These are phyloP conservation scores for Hylaea fasciaria DNA, from an alignment of 2,888 invertebrate genomes.

Conservation along the genomic window DNA sequence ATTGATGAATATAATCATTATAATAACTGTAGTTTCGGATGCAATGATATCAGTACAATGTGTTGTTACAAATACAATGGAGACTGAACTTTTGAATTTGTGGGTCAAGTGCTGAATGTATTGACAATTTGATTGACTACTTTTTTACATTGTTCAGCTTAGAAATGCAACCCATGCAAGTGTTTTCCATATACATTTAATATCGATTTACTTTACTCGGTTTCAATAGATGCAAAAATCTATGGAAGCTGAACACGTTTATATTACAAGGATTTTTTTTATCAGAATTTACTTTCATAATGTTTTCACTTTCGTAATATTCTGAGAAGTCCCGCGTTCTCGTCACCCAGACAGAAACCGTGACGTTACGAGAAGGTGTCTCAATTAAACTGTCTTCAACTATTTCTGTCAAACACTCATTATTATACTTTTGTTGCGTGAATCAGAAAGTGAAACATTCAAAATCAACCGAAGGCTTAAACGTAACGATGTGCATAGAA, in stretches of 20 bases:
- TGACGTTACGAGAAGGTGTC: constrained; percentile 20
- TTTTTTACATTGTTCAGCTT: neutral
- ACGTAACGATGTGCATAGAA: too few species aligned
- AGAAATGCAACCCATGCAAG: too few species aligned
- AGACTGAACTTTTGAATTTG: constrained; percentile 19
- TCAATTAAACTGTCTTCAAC: constrained; percentile 62
- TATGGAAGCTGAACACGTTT: constrained; percentile 1
- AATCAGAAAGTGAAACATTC: too few species aligned
- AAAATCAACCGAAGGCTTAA: too few species aligned
- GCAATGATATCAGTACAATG: constrained; percentile 26
- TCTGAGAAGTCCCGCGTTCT: constrained; percentile 50
- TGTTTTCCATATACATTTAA: too few species aligned
- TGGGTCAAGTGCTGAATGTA: constrained; percentile 22
- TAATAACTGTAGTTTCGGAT: constrained; percentile 15
- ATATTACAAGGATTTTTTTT: neutral
- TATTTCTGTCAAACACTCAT: constrained; percentile 46
- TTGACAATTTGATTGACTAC: constrained; percentile 9
- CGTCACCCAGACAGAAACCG: constrained; percentile 57
- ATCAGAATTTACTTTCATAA: constrained; percentile 3
- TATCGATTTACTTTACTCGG: too few species aligned
- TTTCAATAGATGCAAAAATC: neutral
- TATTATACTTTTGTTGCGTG: neutral
- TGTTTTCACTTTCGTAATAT: constrained; percentile 63
- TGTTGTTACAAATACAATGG: constrained; percentile 17
- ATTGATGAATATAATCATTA: constrained; percentile 16